Percentiles rank a stretch among this genome's conserved stretches.
Evolutionary conservation across 2,113 vertebrate species (phyloP).

Genomic region (Cervus canadensis): DNA sequence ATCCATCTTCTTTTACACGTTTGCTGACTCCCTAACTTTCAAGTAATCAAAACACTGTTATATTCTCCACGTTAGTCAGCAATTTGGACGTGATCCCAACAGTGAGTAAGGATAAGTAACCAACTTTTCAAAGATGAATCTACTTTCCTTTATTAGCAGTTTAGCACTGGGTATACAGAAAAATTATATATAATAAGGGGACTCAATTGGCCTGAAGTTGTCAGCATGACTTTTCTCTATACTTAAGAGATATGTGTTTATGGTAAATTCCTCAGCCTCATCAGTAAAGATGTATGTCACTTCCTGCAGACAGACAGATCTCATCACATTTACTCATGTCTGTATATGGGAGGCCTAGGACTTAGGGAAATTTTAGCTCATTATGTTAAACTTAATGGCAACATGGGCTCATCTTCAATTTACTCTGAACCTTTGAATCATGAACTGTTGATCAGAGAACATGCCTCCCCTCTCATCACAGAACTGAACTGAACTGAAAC

Average conservation of each 20-base stretch:
- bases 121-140: not conserved
- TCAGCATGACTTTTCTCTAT: not conserved
- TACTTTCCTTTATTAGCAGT: not conserved
- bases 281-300: not conserved
- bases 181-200: not conserved
- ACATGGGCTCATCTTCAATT: not conserved
- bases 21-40: not conserved
- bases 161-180: not conserved
- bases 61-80: not conserved
- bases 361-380: not conserved
- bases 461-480: not conserved
- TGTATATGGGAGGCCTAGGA: not conserved
- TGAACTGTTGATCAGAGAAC: not conserved
- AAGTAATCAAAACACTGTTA: not conserved
- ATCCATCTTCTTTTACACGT: not conserved
- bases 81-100: not conserved
- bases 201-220: not conserved
- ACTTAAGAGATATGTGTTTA: not conserved
- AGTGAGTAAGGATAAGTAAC: not conserved
- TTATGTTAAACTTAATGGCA: not conserved
- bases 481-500: not conserved
- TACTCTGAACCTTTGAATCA: not conserved
- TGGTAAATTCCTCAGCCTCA: not conserved
- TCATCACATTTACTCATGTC: slow-evolving; percentile 45
- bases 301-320: not conserved